Conservation (phyloP, 2,888 invertebrate species). For the Incurvaria masculella region DNA sequence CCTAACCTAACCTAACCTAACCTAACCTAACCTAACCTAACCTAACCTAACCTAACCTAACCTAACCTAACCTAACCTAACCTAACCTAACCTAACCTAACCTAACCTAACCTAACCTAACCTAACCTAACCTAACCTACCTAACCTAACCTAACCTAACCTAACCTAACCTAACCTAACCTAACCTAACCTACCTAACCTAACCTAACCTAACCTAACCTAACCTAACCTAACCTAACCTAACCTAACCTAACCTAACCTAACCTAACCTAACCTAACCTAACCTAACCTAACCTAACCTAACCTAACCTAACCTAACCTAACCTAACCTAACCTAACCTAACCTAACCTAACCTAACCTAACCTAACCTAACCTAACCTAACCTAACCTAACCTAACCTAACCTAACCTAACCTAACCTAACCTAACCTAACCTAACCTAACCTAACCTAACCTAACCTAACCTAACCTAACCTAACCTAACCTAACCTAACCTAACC, state of each 20-base stretch:
- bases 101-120: conserved; percentile 12
- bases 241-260: conserved; percentile 10
- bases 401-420: conserved; percentile 4
- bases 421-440: conserved; percentile 4
- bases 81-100: conserved; percentile 12
- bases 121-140: conserved; percentile 12
- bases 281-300: conserved; percentile 12
- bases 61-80: conserved; percentile 12
- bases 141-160: conserved; percentile 12
- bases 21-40: conserved; percentile 11
- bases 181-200: conserved; percentile 10
- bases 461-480: conserved; percentile 4
- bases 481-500: conserved; percentile 4
- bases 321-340: too few relatives aligned
- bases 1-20: conserved; percentile 10
- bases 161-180: conserved; percentile 12
- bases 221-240: conserved; percentile 10
- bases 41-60: conserved; percentile 12
- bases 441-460: conserved; percentile 4
- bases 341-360: conserved; percentile 1
- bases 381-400: conserved; percentile 4
- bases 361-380: conserved; percentile 4
- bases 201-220: conserved; percentile 12
- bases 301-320: too few relatives aligned
- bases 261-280: conserved; percentile 12